A percentile compares a stretch with the other conserved stretches of the same genome.
These are phyloP conservation scores for Antennarius striatus DNA, from an alignment of 2,113 vertebrate species.

Conservation along the genomic window DNA sequence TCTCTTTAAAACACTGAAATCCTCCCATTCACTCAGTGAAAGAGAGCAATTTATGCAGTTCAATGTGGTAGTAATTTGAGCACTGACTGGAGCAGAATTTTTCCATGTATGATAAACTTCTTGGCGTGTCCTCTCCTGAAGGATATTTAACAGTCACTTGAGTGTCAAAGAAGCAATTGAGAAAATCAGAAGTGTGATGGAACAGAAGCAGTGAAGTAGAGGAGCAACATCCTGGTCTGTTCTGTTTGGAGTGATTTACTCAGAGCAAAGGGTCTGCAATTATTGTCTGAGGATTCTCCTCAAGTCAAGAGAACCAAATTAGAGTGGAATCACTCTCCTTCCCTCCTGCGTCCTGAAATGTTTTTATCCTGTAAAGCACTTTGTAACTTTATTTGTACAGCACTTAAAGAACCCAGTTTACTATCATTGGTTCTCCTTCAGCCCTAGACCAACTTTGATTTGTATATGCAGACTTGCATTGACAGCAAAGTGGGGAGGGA, in stretches of 20 bases:
- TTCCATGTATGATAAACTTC: neutral
- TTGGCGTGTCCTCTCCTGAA: slow-evolving; percentile 9
- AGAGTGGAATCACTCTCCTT: slow-evolving; percentile 42
- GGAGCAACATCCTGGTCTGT: slow-evolving; percentile 52
- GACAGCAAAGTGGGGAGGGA: neutral
- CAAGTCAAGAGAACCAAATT: slow-evolving; percentile 67
- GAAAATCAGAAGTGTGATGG: slow-evolving; percentile 42
- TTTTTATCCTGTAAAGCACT: no score
- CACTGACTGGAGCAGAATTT: neutral
- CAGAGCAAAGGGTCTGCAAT: slow-evolving; percentile 58
- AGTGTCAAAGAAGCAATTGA: slow-evolving; percentile 31
- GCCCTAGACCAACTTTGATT: no score
- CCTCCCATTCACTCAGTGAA: no score
- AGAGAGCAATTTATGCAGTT: no score
- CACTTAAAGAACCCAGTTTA: no score
- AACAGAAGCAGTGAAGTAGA: slow-evolving; percentile 51
- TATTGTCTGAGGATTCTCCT: slow-evolving; percentile 69
- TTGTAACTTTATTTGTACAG: no score
- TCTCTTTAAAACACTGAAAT: no score
- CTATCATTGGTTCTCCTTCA: no score
- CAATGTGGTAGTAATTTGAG: neutral
- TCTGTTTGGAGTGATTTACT: slow-evolving; percentile 69
- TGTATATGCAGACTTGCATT: no score
- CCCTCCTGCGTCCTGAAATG: slow-evolving; percentile 4
- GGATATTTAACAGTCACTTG: slow-evolving; percentile 46